Evolutionary conservation across 2,888 invertebrate genomes (phyloP).

Genomic region (Itoplectis maculator): DNA sequence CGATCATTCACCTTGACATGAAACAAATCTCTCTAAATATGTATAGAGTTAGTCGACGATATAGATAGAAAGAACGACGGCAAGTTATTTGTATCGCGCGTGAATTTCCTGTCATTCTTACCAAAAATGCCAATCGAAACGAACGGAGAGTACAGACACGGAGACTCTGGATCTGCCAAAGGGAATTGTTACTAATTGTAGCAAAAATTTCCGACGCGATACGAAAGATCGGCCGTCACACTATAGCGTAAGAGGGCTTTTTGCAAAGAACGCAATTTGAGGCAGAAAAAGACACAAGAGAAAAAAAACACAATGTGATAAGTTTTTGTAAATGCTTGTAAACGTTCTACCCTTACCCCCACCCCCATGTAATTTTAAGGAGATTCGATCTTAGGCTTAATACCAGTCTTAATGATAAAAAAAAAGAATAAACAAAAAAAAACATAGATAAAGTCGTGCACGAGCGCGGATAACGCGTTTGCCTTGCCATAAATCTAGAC

Average conservation of each 20-base stretch:
- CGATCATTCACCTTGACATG: slow-evolving; percentile 64
- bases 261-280: slow-evolving; percentile 78
- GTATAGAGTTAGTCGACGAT: slow-evolving; percentile 47
- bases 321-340: slow-evolving; percentile 84
- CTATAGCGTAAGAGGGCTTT: slow-evolving; percentile 77
- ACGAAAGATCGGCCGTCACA: slow-evolving; percentile 50
- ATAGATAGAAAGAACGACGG: slow-evolving; percentile 32
- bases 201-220: slow-evolving; percentile 46
- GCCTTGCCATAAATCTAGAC: slow-evolving; percentile 62
- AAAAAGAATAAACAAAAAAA: slow-evolving; percentile 8
- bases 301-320: slow-evolving; percentile 81
- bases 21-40: slow-evolving; percentile 74
- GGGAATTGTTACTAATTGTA: slow-evolving; percentile 64
- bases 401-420: slow-evolving; percentile 55
- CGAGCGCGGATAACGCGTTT: slow-evolving; percentile 76
- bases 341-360: slow-evolving; percentile 64
- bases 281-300: slow-evolving; percentile 42
- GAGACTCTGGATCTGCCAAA: slow-evolving; percentile 70
- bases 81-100: slow-evolving; percentile 46
- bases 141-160: slow-evolving; percentile 2
- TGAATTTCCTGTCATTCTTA: slow-evolving; percentile 41
- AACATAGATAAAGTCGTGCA: slow-evolving; percentile 67
- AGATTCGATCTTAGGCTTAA: slow-evolving; percentile 61
- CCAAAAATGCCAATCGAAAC: slow-evolving; percentile 32
- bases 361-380: slow-evolving; percentile 56